Conservation (phyloP, 2,113 vertebrate genomes). For the Antechinus flavipes region DNA sequence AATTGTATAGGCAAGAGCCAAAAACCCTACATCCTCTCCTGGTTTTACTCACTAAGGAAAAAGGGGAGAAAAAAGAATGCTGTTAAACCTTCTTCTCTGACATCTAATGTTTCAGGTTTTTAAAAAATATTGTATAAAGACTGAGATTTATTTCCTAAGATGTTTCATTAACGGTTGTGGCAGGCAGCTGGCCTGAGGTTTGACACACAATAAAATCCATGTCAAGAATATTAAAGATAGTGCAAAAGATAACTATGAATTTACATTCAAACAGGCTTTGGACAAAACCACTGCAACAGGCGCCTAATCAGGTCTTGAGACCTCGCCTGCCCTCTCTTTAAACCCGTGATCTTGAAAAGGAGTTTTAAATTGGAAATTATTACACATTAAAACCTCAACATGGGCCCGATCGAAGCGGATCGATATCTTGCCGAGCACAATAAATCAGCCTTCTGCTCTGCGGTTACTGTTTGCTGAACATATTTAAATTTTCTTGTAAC, state of each 20-base stretch:
- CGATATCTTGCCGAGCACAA: conserved; percentile 98
- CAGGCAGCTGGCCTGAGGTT: conserved; percentile 89
- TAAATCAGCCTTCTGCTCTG: conserved; percentile 98
- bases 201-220: conserved; percentile 96
- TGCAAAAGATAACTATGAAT: conserved; percentile 94
- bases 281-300: conserved; percentile 97
- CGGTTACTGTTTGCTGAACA: conserved; percentile 97
- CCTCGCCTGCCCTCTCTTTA: conserved; percentile 95
- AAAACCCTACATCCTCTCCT: conserved; percentile 78
- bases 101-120: conserved; percentile 90
- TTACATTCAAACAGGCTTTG: conserved; percentile 98
- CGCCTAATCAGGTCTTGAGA: conserved; percentile 94
- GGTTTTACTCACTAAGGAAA: conserved; percentile 68
- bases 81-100: conserved; percentile 86
- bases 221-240: conserved; percentile 96
- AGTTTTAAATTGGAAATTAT: conserved; percentile 99
- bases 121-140: conserved; percentile 88
- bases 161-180: conserved; percentile 92
- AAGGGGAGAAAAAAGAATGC: conserved; percentile 70
- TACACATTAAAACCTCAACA: conserved; percentile 99
- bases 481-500: conserved; percentile 99
- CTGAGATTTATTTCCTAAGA: conserved; percentile 92
- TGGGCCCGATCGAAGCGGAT: conserved; percentile 96
- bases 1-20: conserved; percentile 82
- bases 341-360: conserved; percentile 98